These are phyloP conservation scores for Tanypteryx hageni DNA, from an alignment of 2,888 invertebrate genomes.

Conservation along the genomic window DNA sequence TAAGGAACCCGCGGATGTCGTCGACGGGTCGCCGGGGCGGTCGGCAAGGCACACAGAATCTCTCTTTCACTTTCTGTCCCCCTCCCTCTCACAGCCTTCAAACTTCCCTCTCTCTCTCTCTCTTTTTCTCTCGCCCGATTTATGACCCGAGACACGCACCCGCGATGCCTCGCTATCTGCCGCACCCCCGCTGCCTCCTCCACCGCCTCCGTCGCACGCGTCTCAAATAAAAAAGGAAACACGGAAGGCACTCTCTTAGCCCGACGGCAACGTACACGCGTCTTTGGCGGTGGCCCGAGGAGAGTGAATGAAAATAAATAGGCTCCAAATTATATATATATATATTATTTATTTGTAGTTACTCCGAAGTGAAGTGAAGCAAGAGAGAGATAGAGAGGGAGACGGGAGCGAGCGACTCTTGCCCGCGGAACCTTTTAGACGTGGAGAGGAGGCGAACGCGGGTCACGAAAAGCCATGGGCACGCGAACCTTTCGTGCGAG, in stretches of 20 bases:
- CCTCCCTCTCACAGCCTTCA: too few relatives aligned
- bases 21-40: background rate
- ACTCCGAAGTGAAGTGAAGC: background rate
- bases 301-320: background rate
- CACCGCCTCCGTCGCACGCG: background rate
- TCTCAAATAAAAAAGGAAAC: background rate
- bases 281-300: background rate
- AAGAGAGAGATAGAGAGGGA: background rate
- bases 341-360: too few relatives aligned
- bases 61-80: background rate
- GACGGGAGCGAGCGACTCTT: background rate
- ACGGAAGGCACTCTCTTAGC: too few relatives aligned
- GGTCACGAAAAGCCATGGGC: constrained; percentile 43
- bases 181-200: background rate
- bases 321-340: background rate
- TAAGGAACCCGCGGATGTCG: background rate
- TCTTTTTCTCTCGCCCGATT: constrained; percentile 5
- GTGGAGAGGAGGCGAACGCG: constrained; percentile 13
- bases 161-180: background rate
- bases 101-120: background rate
- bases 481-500: constrained; percentile 60
- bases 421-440: constrained; percentile 31
- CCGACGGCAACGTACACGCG: background rate
- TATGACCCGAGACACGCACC: constrained; percentile 42
- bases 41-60: background rate